Evolutionary conservation across 1,140 invertebrate genomes (phyloP), one percentile per base, ranked within the genome.

Genomic region (Phenacoccus solenopsis): DNA sequence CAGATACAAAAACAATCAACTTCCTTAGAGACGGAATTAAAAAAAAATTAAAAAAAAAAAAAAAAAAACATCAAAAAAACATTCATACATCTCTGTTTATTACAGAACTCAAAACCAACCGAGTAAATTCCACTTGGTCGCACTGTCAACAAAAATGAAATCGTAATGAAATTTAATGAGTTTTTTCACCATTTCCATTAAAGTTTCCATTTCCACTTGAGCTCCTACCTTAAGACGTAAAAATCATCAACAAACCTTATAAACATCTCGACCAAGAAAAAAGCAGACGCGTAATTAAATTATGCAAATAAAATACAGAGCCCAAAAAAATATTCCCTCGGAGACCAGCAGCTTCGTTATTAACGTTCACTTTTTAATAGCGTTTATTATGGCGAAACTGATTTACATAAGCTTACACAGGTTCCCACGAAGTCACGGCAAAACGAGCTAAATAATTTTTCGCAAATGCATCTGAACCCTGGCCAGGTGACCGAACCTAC

Each of bases 291-390:
- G 5, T 49, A 49, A 49, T 49, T 49, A 49, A 49, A 49, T 49
- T 49, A 49, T 49, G 38, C 38, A 49, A 49, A 49, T 49, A 49
- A 49, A n/a, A 49, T 49, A 49, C 38, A 49, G 38, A 10, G 20
- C 38, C 38, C 38, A 5, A n/a, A 49, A 49, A 49, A 49, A 32
- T 32, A 32, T 32, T 49, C 38, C n/a, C 38, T 49, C 38, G 20
- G 38, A n/a, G 38, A 49, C 38, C 38, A 49, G n/a, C n/a, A n/a
- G 38, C 20, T 49, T 49, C 20, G 12, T 49, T 49, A 49, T 49
- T 49, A n/a, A 49, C 38, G 38, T 49, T 49, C 38, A 49, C 38
- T 49, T 49, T 49, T 49, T 49, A 49, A 49, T 49, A 49, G 38
- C 38, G 5, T 49, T 49, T 16, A 49, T 49, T 49, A 49, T 16